Evolutionary conservation across 1,140 invertebrate species (phyloP).

Genomic region (Goniozus legneri): DNA sequence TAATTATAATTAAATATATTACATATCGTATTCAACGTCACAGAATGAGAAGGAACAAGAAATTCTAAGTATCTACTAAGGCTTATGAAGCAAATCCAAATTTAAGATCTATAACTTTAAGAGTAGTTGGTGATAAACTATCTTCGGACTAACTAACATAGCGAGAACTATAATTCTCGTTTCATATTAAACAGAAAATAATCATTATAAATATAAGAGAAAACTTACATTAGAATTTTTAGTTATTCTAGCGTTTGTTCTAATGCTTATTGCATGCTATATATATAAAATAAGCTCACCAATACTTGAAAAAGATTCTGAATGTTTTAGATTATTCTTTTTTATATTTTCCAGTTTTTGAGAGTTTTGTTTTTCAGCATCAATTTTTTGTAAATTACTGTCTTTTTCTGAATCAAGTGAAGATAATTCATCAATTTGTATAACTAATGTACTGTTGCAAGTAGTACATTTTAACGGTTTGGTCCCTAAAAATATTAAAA

Average conservation of each 20-base stretch:
- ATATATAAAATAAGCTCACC: conserved; percentile 28
- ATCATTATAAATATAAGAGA: not conserved
- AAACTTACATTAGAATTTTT: not conserved
- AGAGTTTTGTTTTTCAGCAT: conserved; percentile 2
- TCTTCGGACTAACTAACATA: too few species aligned
- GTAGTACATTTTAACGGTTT: conserved; percentile 55
- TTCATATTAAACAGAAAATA: too few species aligned
- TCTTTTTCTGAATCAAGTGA: conserved; percentile 23
- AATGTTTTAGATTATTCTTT: conserved; percentile 34
- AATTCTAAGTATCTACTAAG: too few species aligned
- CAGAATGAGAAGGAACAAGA: too few species aligned
- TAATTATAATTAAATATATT: too few species aligned
- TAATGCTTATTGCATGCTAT: conserved; percentile 1
- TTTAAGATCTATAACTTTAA: too few species aligned
- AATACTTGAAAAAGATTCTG: conserved; percentile 47
- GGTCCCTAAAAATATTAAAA: conserved; percentile 29
- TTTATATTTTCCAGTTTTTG: conserved; percentile 12
- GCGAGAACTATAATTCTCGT: too few species aligned
- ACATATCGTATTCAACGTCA: too few species aligned
- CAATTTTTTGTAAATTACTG: conserved; percentile 13
- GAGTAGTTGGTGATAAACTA: too few species aligned
- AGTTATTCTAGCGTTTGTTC: not conserved
- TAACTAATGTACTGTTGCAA: conserved; percentile 58
- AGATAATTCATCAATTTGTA: conserved; percentile 49
- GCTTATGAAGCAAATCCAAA: too few species aligned